Conservation (phyloP, 2,113 vertebrate genomes). For the Forbesichthys papilliferus region DNA sequence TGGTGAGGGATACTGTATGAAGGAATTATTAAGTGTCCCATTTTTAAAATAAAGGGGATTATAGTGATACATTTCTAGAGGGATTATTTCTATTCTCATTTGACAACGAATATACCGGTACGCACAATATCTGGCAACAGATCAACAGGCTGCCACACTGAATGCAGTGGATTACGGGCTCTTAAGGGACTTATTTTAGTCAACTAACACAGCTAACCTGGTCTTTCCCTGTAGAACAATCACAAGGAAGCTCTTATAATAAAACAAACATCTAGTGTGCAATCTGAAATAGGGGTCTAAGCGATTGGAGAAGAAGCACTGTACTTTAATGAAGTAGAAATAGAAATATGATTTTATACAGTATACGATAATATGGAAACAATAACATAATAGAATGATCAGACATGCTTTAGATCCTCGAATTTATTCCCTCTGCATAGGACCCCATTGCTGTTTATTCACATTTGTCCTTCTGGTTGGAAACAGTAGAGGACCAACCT, state of each 20-base stretch:
- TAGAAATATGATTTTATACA: constrained; percentile 10
- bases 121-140: constrained; percentile 53
- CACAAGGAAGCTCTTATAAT: constrained; percentile 9
- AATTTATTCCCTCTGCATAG: constrained; percentile 48
- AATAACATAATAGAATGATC: constrained; percentile 28
- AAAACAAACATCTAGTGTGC: constrained; percentile 11
- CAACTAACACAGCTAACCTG: constrained; percentile 27
- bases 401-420: constrained; percentile 38
- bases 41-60: constrained; percentile 7
- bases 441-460: constrained; percentile 43
- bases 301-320: constrained; percentile 36
- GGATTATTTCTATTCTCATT: constrained; percentile 47
- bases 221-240: constrained; percentile 16
- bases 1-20: constrained; percentile 9
- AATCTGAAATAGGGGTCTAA: constrained; percentile 49
- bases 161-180: constrained; percentile 48
- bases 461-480: constrained; percentile 58
- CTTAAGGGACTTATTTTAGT: constrained; percentile 45
- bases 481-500: constrained; percentile 46
- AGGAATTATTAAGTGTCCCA: constrained; percentile 39
- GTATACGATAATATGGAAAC: constrained; percentile 12
- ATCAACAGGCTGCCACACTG: constrained; percentile 3
- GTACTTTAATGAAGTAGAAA: constrained; percentile 28
- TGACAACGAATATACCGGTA: constrained; percentile 12
- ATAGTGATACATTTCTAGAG: constrained; percentile 41